Evolutionary conservation across 2,888 invertebrate species (phyloP).

Genomic region (Nymphalis polychloros): DNA sequence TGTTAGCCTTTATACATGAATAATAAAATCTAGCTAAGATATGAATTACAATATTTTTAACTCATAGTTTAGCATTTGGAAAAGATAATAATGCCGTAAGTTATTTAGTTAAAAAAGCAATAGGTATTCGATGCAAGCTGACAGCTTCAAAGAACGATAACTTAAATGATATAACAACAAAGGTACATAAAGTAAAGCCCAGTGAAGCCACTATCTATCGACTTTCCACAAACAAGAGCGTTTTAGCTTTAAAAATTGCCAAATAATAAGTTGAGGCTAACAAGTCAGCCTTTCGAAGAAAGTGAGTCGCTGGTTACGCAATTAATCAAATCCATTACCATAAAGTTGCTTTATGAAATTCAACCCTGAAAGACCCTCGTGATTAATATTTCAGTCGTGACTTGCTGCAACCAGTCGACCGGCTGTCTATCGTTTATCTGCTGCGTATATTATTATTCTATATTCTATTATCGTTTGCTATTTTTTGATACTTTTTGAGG

Average conservation of each 20-base stretch:
- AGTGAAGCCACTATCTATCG: no score
- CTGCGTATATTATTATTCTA: conserved; percentile 22
- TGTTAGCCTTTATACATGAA: background rate
- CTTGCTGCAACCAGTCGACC: conserved; percentile 56
- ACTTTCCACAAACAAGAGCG: no score
- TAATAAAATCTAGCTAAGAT: no score
- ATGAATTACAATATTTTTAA: no score
- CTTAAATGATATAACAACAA: no score
- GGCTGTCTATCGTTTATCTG: conserved; percentile 55
- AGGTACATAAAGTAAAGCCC: background rate
- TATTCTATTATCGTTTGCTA: background rate
- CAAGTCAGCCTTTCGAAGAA: background rate
- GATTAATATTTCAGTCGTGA: conserved; percentile 72
- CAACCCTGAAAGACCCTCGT: conserved; percentile 55
- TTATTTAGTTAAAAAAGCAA: no score
- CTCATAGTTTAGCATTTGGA: no score
- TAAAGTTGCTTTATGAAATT: conserved; percentile 68
- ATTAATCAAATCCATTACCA: conserved; percentile 64
- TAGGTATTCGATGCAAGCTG: background rate
- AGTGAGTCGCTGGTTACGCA: conserved; percentile 10
- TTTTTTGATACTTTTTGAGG: background rate
- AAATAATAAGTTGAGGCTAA: background rate
- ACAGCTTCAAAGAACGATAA: background rate
- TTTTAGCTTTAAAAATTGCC: background rate
- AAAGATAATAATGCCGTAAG: no score